Evolutionary conservation across 2,888 invertebrate species (phyloP), one percentile per base, ranked within the genome.

Genomic region (Zaprionus bogoriensis): DNA sequence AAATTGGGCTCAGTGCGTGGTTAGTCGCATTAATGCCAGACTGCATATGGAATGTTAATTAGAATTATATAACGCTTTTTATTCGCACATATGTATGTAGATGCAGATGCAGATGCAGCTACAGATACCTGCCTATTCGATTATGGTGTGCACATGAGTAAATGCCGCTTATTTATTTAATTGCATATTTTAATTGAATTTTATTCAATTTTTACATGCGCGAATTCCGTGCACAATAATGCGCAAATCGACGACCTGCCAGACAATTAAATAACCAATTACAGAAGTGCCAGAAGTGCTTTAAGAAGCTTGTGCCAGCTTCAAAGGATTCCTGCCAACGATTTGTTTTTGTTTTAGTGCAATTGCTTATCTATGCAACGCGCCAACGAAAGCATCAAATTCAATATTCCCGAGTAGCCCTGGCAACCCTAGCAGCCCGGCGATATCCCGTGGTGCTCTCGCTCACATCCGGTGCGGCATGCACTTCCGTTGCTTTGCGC

Each of bases 401-500:
- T 84, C 81, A 69, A 78, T 84, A 84, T 84, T 78, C 82, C 67
- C 55, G 76, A 66, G 58, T 67, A 10, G 9, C 36, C 38, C 2
- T 3, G 36, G 38, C 39, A 19, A 20, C 20, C 39, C 39, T 5
- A n/a, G 19, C 22, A 19, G 3, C 36, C 42, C 42, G 12, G 3
- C 22, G 20, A 14, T 32, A 19, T 41, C 57, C 58, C 47, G 19
- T 22, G 38, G 38, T 30, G 44, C 69, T 36, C 32, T 57, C 68
- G 38, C 62, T 67, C 55, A 65, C 60, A 58, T 81, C 80, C 80
- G 74, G 62, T 77, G 81, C 86, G 86, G 74, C 84, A 68, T 83
- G 86, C 84, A 77, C 86, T 86, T 82, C 81, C 81, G 86, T 57
- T 74, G 73, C 73, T 74, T 74, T 80, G 77, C 79, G 71, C 58